Conservation (phyloP, 1,140 invertebrate species). For the Drosophila rufa region DNA sequence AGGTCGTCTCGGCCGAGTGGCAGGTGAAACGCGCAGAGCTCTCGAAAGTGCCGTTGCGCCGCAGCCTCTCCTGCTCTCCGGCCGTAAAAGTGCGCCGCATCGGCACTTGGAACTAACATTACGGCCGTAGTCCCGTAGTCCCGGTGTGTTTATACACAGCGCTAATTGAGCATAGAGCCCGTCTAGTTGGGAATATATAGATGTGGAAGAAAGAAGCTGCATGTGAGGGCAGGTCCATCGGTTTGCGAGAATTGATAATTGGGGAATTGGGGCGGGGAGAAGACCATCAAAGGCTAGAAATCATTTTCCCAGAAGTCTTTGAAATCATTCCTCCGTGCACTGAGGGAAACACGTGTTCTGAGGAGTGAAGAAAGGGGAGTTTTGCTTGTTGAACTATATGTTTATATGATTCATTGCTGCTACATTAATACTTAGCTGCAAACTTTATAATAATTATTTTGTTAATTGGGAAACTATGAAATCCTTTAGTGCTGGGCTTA, state of each 20-base stretch:
- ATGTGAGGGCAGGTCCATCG: constrained; percentile 11
- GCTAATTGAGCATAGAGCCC: constrained; percentile 58
- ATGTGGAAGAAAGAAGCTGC: background rate
- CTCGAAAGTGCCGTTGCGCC: constrained; percentile 15
- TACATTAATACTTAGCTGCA: no score
- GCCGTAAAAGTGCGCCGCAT: constrained; percentile 35
- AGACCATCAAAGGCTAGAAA: constrained; percentile 24
- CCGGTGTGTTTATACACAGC: constrained; percentile 38
- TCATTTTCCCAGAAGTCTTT: constrained; percentile 6
- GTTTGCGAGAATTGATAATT: constrained; percentile 9
- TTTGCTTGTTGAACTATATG: no score
- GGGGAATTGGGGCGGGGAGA: background rate
- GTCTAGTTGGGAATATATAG: constrained; percentile 25
- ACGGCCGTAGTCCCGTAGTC: constrained; percentile 28
- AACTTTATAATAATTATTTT: no score
- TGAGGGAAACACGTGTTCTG: background rate
- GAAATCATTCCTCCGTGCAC: background rate
- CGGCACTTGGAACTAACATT: constrained; percentile 54
- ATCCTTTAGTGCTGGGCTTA: no score
- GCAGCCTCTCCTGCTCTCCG: background rate
- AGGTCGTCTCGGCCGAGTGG: constrained; percentile 57
- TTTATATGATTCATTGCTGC: background rate
- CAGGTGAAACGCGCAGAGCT: constrained; percentile 38
- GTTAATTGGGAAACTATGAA: no score
- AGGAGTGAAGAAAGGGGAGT: background rate